phyloP scores from a whole-genome alignment of 2,888 invertebrate species.

The Byasa hedistus region DNA sequence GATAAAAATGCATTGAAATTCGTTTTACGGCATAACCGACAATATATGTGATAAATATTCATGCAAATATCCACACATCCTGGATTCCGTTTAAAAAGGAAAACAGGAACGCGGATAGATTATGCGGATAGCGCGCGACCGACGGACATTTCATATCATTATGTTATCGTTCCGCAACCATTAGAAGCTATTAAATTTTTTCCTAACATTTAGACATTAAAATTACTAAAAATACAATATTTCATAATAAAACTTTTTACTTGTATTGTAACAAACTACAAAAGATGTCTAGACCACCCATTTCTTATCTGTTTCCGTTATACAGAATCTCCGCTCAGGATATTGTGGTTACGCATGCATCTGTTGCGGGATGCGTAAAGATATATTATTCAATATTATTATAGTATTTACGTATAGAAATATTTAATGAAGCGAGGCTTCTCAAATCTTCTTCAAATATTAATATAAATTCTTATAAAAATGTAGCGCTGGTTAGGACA shows the following conservation, averaged over 20 bases:
- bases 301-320: too few relatives aligned
- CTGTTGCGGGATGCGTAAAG: too few relatives aligned
- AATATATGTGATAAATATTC: conserved; percentile 72
- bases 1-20: conserved; percentile 75
- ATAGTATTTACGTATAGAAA: too few relatives aligned
- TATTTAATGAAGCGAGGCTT: too few relatives aligned
- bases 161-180: conserved; percentile 27
- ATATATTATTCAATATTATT: too few relatives aligned
- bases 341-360: too few relatives aligned
- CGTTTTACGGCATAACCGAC: conserved; percentile 66
- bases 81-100: conserved; percentile 76
- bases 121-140: conserved; percentile 39
- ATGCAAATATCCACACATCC: conserved; percentile 73
- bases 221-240: neutral
- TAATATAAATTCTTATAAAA: too few relatives aligned
- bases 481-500: too few relatives aligned
- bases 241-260: neutral
- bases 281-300: too few relatives aligned
- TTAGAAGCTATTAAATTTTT: conserved; percentile 17
- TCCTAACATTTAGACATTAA: neutral
- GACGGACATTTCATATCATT: conserved; percentile 35
- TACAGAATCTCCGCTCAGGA: too few relatives aligned
- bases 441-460: too few relatives aligned
- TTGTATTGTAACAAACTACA: too few relatives aligned
- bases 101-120: conserved; percentile 69